Evolutionary conservation across 2,888 invertebrate species (phyloP), one percentile per base, ranked within the genome.

Genomic region (Spialia ferax): DNA sequence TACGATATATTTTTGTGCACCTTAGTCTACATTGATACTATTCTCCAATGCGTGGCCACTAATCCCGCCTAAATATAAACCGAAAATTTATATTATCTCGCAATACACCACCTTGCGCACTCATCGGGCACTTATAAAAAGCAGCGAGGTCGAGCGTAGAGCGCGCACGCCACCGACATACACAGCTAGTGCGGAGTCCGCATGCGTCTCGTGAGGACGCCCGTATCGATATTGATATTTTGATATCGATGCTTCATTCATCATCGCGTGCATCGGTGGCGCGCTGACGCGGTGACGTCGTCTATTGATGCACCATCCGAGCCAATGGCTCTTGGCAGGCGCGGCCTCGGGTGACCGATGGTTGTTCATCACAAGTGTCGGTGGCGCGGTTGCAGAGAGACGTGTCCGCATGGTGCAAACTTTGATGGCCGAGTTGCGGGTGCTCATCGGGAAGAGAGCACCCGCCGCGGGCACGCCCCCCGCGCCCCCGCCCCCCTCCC

Each of bases 331-430:
- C 87, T 93, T 93, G 93, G 91, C 93, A 90, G 81, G 80, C 77
- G 78, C 60, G 76, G 75, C 83, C 79, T 50, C 64, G 56, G 82
- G 84, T 86, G 87, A 86, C 83, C 85, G 84, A 88, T 83, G 83
- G 78, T 78, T 81, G 79, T 75, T 80, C 80, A 83, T 84, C 91
- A 91, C 82, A 85, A 85, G 86, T 87, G 87, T 89, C 82, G 78
- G 83, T 86, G 74, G 77, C 84, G 86, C 82, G 78, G 86, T 83
- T 79, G 81, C 81, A 85, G 78, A 79, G 79, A 82, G 87, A 89
- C 88, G 92, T 86, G 88, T 91, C 88, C 91, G 91, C 83, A 93
- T 93, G 93, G 93, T 93, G 88, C 93, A 93, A 76, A 89, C 85
- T 76, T 81, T 92, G 85, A 94, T 94, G 94, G 92, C 94, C 72